phyloP scores from a whole-genome alignment of 1,140 invertebrate genomes.

The Trichonephila inaurata region DNA sequence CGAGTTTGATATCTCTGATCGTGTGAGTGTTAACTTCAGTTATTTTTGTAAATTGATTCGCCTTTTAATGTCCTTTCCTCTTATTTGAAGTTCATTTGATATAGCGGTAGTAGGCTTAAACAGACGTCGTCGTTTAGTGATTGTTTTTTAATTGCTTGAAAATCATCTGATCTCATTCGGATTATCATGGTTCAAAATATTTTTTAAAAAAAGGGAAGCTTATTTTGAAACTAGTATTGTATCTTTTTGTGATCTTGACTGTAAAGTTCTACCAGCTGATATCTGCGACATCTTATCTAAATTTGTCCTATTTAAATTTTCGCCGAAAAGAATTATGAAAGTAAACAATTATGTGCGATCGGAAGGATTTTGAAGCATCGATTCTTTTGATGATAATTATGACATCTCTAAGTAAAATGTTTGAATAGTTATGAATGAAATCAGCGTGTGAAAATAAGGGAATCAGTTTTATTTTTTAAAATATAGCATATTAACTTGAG shows the following conservation, averaged over 20 bases:
- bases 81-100: slow-evolving; percentile 62
- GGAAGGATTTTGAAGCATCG: neutral
- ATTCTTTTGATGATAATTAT: neutral
- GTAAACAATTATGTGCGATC: neutral
- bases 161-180: neutral
- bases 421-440: too few relatives aligned
- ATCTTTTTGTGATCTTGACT: neutral
- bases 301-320: neutral
- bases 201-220: neutral
- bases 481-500: too few relatives aligned
- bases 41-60: neutral
- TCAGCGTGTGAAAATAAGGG: too few relatives aligned
- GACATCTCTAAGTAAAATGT: neutral
- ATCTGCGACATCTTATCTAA: slow-evolving; percentile 34
- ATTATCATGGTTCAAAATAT: neutral
- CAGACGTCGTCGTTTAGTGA: slow-evolving; percentile 39
- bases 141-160: slow-evolving; percentile 41
- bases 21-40: slow-evolving; percentile 55
- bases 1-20: slow-evolving; percentile 17
- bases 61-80: slow-evolving; percentile 58
- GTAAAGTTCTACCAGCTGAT: neutral
- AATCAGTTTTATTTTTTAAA: too few relatives aligned
- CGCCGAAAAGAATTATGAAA: neutral
- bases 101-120: slow-evolving; percentile 72
- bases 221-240: neutral